phyloP scores from a whole-genome alignment of 2,113 vertebrate genomes.

The Psilopogon haemacephalus region DNA sequence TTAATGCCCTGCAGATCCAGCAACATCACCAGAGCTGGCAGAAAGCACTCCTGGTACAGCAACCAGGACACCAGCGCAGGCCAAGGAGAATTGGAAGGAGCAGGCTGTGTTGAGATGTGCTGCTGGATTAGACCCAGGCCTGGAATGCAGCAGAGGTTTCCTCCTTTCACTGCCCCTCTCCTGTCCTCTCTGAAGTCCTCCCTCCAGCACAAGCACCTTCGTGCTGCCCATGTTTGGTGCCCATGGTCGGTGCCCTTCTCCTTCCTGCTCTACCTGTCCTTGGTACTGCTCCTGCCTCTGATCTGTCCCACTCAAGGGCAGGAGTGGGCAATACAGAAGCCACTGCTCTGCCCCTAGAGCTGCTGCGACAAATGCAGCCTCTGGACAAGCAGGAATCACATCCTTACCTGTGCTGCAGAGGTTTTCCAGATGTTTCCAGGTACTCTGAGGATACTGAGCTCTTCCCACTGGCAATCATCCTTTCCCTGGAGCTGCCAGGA shows the following conservation, averaged over 20 bases:
- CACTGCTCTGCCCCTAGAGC: neutral
- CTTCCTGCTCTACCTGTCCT: neutral
- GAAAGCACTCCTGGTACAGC: neutral
- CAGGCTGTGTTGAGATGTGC: neutral
- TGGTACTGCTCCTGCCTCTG: neutral
- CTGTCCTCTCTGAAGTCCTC: neutral
- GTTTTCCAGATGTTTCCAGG: neutral
- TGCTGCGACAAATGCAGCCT: neutral
- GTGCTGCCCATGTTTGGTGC: neutral
- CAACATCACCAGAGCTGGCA: neutral
- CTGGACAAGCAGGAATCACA: neutral
- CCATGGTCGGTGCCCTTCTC: neutral
- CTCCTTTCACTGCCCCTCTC: neutral
- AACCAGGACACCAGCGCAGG: neutral
- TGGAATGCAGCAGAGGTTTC: accelerated
- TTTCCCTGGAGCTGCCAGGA: neutral
- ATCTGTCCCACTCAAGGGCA: neutral
- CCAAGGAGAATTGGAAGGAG: neutral
- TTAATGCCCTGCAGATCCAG: slow-evolving; percentile 51
- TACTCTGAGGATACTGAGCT: neutral
- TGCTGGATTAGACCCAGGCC: neutral
- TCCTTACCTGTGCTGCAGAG: neutral
- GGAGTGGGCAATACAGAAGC: neutral
- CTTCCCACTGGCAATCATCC: neutral
- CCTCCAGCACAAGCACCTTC: neutral